Evolutionary conservation across 2,888 invertebrate species (phyloP).

Genomic region (Tipula lateralis): DNA sequence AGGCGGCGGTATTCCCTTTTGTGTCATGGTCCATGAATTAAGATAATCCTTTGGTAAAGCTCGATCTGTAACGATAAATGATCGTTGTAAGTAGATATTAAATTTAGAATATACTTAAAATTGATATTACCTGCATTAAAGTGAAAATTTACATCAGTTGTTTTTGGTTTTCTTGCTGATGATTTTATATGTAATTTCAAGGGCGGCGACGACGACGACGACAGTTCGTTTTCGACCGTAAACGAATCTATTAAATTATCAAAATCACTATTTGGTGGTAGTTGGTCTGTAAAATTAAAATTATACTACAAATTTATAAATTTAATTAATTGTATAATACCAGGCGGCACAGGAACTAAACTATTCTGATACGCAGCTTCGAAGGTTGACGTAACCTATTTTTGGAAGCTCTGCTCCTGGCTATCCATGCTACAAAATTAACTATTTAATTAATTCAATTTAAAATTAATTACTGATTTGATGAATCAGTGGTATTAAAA

Average conservation of each 20-base stretch:
- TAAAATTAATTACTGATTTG: neutral
- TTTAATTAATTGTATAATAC: too few relatives aligned
- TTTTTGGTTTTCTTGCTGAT: neutral
- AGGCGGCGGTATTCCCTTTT: neutral
- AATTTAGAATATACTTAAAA: neutral
- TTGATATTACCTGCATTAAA: neutral
- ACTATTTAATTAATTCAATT: neutral
- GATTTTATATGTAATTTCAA: too few relatives aligned
- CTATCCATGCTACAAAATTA: neutral
- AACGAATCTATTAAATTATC: too few relatives aligned
- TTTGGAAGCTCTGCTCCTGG: neutral
- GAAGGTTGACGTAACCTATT: neutral
- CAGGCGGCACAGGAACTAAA: too few relatives aligned
- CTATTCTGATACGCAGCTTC: neutral
- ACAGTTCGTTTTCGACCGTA: too few relatives aligned
- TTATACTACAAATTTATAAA: too few relatives aligned
- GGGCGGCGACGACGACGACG: too few relatives aligned
- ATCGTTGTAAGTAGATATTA: neutral
- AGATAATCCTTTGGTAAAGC: too few relatives aligned
- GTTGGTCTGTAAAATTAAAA: too few relatives aligned
- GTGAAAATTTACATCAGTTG: neutral
- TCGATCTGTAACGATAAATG: neutral
- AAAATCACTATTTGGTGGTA: too few relatives aligned
- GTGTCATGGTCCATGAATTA: too few relatives aligned
- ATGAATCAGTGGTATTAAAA: neutral